Evolutionary conservation across 2,888 invertebrate genomes (phyloP).

Genomic region (Ochropacha duplaris): DNA sequence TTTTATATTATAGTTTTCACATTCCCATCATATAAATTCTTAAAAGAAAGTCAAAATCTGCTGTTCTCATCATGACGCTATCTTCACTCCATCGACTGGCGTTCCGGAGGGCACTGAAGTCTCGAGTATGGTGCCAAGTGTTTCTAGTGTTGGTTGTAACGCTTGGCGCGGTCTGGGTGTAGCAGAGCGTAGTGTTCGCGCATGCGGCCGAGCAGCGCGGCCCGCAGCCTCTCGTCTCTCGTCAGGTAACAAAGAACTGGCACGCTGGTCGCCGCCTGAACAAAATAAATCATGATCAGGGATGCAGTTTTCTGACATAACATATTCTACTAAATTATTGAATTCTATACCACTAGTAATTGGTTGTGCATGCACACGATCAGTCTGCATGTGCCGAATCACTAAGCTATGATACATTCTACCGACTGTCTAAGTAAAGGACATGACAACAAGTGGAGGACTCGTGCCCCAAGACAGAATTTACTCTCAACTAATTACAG

Average conservation of each 20-base stretch:
- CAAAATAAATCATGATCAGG: constrained; percentile 13
- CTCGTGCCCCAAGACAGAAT: too few species aligned
- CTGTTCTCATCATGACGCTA: neutral
- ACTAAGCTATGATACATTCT: too few species aligned
- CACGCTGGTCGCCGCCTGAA: constrained; percentile 76
- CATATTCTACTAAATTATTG: too few species aligned
- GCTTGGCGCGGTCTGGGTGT: constrained; percentile 63
- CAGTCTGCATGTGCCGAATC: too few species aligned
- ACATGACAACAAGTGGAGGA: too few species aligned
- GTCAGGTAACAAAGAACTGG: constrained; percentile 76
- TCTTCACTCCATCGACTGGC: neutral
- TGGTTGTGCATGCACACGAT: too few species aligned
- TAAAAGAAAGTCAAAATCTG: neutral
- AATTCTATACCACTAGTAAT: too few species aligned
- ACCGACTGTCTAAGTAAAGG: too few species aligned
- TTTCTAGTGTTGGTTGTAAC: constrained; percentile 42
- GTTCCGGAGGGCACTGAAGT: constrained; percentile 2
- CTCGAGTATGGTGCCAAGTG: constrained; percentile 16
- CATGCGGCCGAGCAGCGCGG: constrained; percentile 78
- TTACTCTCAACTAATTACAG: too few species aligned
- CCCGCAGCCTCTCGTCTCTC: constrained; percentile 71
- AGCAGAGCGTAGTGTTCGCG: constrained; percentile 72
- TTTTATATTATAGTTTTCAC: neutral
- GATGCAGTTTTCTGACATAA: too few species aligned
- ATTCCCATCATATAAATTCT: neutral